These are phyloP conservation scores for Riptortus pedestris DNA, from an alignment of 1,140 invertebrate species.

Conservation along the genomic window DNA sequence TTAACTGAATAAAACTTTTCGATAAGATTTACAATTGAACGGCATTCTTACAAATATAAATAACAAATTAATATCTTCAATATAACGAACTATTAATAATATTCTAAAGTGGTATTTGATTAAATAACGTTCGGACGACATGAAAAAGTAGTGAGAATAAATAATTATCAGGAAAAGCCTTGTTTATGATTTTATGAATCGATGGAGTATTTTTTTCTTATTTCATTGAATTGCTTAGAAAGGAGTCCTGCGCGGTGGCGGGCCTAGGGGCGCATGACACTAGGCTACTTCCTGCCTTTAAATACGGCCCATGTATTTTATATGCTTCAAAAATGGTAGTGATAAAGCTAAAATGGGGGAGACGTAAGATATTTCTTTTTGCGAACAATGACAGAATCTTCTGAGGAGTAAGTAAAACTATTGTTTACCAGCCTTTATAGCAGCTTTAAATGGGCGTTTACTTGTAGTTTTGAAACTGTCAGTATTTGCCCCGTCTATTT, in stretches of 20 bases:
- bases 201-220: conserved; percentile 27
- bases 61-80: no score
- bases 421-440: conserved; percentile 1
- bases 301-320: conserved; percentile 38
- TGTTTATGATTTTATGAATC: conserved; percentile 28
- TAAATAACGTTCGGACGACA: no score
- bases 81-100: no score
- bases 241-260: conserved; percentile 27
- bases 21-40: no score
- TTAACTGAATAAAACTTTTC: no score
- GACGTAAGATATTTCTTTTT: conserved; percentile 39
- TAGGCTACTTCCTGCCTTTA: conserved; percentile 31
- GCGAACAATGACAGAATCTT: conserved; percentile 43
- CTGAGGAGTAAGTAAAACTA: conserved; percentile 40
- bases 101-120: no score
- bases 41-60: no score
- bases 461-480: conserved; percentile 1
- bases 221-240: conserved; percentile 28
- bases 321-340: conserved; percentile 43
- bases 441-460: conserved; percentile 24
- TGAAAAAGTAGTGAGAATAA: no score
- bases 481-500: no score
- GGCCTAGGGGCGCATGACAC: conserved; percentile 26
- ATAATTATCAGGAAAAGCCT: no score
- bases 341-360: conserved; percentile 39